Percentiles rank a stretch among this genome's conserved stretches.
Conservation (phyloP, 2,888 invertebrate species). For the Hanleya hanleyi region DNA sequence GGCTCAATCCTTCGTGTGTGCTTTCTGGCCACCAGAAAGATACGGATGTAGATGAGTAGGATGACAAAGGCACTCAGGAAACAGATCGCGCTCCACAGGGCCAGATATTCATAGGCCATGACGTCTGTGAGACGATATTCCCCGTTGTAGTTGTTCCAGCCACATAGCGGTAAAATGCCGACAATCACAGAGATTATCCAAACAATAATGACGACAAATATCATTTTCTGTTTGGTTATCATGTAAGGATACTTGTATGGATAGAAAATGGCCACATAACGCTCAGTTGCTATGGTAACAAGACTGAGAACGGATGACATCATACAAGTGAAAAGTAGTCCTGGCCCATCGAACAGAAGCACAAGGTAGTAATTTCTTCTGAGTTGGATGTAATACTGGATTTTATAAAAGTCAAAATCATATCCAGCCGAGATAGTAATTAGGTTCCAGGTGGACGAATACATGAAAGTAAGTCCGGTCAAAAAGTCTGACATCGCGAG, state of each 20-base stretch:
- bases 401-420: slow-evolving; percentile 27
- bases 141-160: slow-evolving; percentile 32
- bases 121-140: slow-evolving; percentile 29
- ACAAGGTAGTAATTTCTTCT: slow-evolving; percentile 34
- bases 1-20: slow-evolving; percentile 27
- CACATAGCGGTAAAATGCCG: slow-evolving; percentile 31
- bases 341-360: slow-evolving; percentile 35
- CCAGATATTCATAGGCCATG: slow-evolving; percentile 29
- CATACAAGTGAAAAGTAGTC: slow-evolving; percentile 35
- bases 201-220: slow-evolving; percentile 6
- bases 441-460: slow-evolving; percentile 33
- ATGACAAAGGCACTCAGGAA: slow-evolving; percentile 33
- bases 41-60: slow-evolving; percentile 33
- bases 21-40: slow-evolving; percentile 30
- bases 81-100: slow-evolving; percentile 35
- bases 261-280: slow-evolving; percentile 35
- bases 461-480: slow-evolving; percentile 33
- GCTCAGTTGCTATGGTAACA: slow-evolving; percentile 29
- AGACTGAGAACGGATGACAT: slow-evolving; percentile 38
- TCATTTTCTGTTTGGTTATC: slow-evolving; percentile 27
- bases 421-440: slow-evolving; percentile 26
- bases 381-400: slow-evolving; percentile 15
- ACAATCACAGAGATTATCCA: slow-evolving; percentile 33
- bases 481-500: slow-evolving; percentile 36
- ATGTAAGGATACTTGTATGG: slow-evolving; percentile 26